Base-by-base conservation (phyloP, 2,888 invertebrate genomes). In the Tetramorium bicarinatum region DNA sequence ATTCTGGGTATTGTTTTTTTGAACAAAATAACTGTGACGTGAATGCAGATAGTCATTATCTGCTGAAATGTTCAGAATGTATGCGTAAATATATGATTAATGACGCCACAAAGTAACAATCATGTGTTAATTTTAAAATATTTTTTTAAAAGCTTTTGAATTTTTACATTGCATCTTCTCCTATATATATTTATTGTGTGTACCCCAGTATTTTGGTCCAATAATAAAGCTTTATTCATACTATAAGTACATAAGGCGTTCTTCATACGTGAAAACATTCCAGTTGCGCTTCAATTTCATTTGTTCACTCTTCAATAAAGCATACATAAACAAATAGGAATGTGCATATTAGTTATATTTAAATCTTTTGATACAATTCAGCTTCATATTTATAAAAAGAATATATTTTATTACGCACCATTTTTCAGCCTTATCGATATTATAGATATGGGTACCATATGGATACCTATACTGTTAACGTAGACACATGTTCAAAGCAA, bases 171-270 rank as follows among this genome's bases (percentile, higher is more conserved):
- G 9, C n/a, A 69, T 52, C 8, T 75, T 56, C 3, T 54, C 4
- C 25, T 8, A 41, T 29, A 15, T 44, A 56, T 67, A 67, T 77
- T 67, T 67, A 77, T 44, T 67, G 15, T 56, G 44, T 66, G 18
- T 67, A 47, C 0, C 47, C 83, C 82, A 87, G 76, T 47, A 77
- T 59, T 85, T 82, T 66, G 15, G 69, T 67, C 52, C 38, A 64
- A 87, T 83, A 82, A 79, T 84, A 67, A 67, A 47, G 29, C 29
- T 67, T 67, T 47, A 67, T 67, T 67, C 29, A 47, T 49, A 47
- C 47, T 67, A 29, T 49, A 67, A 67, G 47, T 66, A 67, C 9
- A 74, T 85, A 29, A 29, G 29, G 11, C 29, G 29, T 59, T 59
- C 29, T 29, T 15, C 15, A 59, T 29, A 3, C 21, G 11, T 18